Conservation (phyloP, 2,113 vertebrate species). For the Sturnus vulgaris region DNA sequence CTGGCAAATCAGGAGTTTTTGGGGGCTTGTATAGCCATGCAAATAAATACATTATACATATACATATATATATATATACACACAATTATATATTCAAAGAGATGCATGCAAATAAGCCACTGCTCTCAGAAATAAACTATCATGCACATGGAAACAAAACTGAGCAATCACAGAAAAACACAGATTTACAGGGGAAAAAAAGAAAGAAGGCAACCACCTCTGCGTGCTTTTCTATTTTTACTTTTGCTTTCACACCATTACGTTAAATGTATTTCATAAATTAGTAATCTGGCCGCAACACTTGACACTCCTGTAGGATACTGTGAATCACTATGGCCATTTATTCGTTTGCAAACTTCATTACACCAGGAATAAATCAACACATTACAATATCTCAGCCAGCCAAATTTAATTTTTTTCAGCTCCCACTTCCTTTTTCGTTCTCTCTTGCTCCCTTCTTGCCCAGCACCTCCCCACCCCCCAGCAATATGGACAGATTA, state of each 20-base stretch:
- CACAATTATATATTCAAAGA: background rate
- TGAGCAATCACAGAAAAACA: background rate
- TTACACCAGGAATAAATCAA: conserved; percentile 78
- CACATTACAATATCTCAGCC: conserved; percentile 65
- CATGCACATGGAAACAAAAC: conserved; percentile 25
- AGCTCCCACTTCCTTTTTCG: conserved; percentile 48
- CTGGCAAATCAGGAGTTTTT: background rate
- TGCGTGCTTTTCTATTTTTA: conserved; percentile 70
- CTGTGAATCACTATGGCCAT: conserved; percentile 70
- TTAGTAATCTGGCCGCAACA: conserved; percentile 75
- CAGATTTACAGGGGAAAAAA: background rate
- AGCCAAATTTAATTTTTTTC: conserved; percentile 65
- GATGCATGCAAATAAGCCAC: background rate
- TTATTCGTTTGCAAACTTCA: conserved; percentile 82
- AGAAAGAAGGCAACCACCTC: background rate
- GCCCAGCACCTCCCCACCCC: background rate
- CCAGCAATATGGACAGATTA: conserved; percentile 72
- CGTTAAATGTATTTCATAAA: conserved; percentile 80
- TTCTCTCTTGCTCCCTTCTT: conserved; percentile 32
- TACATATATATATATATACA: rapidly evolving
- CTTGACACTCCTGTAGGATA: conserved; percentile 74
- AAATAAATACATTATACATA: background rate
- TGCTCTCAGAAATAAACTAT: background rate
- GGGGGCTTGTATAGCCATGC: background rate
- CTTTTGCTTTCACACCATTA: conserved; percentile 73